phyloP scores from a whole-genome alignment of 2,888 invertebrate species.

The Tachina grossa region DNA sequence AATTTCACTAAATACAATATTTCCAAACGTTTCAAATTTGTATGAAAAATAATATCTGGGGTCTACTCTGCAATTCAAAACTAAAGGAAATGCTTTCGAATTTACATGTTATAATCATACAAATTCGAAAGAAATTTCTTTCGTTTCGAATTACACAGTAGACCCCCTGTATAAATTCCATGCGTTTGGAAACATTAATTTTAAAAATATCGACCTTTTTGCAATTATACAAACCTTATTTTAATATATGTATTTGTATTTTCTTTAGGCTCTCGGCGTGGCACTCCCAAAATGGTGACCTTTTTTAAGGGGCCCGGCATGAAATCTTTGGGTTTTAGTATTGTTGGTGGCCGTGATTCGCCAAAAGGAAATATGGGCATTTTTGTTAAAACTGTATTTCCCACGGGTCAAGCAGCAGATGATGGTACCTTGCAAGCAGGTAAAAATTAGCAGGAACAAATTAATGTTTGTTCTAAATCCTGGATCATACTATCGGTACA shows the following conservation, averaged over 20 bases:
- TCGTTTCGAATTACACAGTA: too few relatives aligned
- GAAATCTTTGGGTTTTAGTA: constrained; percentile 94
- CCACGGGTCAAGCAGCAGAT: constrained; percentile 93
- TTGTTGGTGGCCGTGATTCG: constrained; percentile 94
- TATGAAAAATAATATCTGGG: too few relatives aligned
- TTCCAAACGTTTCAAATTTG: too few relatives aligned
- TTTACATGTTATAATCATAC: too few relatives aligned
- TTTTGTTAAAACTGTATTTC: constrained; percentile 94
- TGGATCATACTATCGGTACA: too few relatives aligned
- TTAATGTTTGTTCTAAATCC: too few relatives aligned
- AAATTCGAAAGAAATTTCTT: too few relatives aligned
- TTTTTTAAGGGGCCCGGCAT: constrained; percentile 93
- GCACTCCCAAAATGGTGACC: constrained; percentile 83
- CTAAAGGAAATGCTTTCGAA: too few relatives aligned
- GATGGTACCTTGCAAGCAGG: constrained; percentile 93
- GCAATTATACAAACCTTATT: not conserved
- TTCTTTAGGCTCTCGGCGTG: constrained; percentile 76
- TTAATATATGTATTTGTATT: constrained; percentile 14
- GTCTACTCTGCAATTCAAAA: too few relatives aligned
- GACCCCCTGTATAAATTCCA: too few relatives aligned
- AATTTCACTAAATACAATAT: too few relatives aligned
- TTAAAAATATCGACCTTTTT: not conserved
- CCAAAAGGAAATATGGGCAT: constrained; percentile 94
- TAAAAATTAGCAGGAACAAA: constrained; percentile 78
- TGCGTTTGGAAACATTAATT: too few relatives aligned